Conservation (phyloP, 2,888 invertebrate genomes). For the Xanthorhoe spadicearia region DNA sequence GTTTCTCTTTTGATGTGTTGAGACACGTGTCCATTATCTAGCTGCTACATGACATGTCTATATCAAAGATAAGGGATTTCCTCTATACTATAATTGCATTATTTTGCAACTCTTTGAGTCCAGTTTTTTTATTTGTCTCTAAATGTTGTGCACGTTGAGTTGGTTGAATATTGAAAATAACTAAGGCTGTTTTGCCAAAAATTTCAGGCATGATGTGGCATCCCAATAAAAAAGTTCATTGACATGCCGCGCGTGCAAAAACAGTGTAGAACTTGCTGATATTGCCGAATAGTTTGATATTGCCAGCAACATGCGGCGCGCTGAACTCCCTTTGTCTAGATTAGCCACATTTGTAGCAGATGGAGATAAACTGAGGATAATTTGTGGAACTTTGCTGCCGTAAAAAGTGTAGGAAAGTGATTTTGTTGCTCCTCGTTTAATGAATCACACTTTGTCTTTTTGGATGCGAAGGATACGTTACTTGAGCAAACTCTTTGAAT, state of each 20-base stretch:
- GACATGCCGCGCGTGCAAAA: slow-evolving; percentile 34
- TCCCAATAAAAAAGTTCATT: slow-evolving; percentile 36
- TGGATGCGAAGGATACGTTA: slow-evolving; percentile 9
- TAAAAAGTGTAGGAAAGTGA: slow-evolving; percentile 26
- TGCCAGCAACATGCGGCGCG: slow-evolving; percentile 31
- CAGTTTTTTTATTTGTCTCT: neutral
- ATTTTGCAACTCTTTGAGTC: neutral
- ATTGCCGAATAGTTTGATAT: slow-evolving; percentile 39
- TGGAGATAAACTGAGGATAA: slow-evolving; percentile 32
- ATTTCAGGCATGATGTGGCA: slow-evolving; percentile 27
- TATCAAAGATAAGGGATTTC: slow-evolving; percentile 27
- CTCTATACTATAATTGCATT: slow-evolving; percentile 7
- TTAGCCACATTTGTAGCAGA: slow-evolving; percentile 37
- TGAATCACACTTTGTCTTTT: slow-evolving; percentile 17
- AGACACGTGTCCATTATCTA: slow-evolving; percentile 24
- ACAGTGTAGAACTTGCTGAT: slow-evolving; percentile 33
- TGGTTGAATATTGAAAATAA: slow-evolving; percentile 9
- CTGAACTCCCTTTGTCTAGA: slow-evolving; percentile 35
- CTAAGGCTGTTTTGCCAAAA: slow-evolving; percentile 7
- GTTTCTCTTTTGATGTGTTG: slow-evolving; percentile 22
- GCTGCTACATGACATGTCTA: slow-evolving; percentile 24
- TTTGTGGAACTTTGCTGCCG: slow-evolving; percentile 28
- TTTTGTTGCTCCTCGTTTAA: slow-evolving; percentile 17
- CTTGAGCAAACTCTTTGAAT: neutral
- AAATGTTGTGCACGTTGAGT: neutral